These are phyloP conservation scores for Telmatherina bonti DNA, from an alignment of 2,797 vertebrate species.

Conservation along the genomic window DNA sequence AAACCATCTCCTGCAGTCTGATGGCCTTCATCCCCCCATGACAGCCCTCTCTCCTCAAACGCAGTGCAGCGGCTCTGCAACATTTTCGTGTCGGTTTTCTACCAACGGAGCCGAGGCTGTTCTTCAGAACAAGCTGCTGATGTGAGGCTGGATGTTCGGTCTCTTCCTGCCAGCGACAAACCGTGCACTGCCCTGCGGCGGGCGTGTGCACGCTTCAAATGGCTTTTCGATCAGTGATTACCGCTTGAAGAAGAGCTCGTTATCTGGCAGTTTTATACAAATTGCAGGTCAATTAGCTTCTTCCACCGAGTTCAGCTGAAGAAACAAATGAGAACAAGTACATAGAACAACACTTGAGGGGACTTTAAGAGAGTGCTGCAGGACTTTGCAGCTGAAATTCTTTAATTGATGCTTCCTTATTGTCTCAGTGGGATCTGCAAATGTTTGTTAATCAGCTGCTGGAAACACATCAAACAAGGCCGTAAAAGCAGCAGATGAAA, in stretches of 20 bases:
- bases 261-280: conserved; percentile 61
- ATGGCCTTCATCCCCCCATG: conserved; percentile 22
- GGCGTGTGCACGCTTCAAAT: conserved; percentile 64
- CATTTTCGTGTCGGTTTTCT: conserved; percentile 5
- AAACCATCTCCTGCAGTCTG: conserved; percentile 28
- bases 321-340: conserved; percentile 21
- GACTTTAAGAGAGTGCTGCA: conserved; percentile 45
- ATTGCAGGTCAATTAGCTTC: conserved; percentile 71
- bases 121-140: conserved; percentile 32
- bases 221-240: conserved; percentile 71
- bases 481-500: conserved; percentile 40
- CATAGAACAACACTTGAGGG: conserved; percentile 36
- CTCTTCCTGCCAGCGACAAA: conserved; percentile 43
- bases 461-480: conserved; percentile 28
- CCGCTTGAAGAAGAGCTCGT: conserved; percentile 58
- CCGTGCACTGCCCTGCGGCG: conserved; percentile 12
- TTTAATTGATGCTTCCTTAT: conserved; percentile 44
- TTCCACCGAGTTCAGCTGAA: conserved; percentile 56
- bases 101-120: neutral
- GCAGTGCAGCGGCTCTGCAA: conserved; percentile 3
- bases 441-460: conserved; percentile 49
- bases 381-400: conserved; percentile 38
- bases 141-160: conserved; percentile 45
- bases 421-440: conserved; percentile 39
- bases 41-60: conserved; percentile 27